Conservation (phyloP, 2,888 invertebrate species). For the Xanthia togata region DNA sequence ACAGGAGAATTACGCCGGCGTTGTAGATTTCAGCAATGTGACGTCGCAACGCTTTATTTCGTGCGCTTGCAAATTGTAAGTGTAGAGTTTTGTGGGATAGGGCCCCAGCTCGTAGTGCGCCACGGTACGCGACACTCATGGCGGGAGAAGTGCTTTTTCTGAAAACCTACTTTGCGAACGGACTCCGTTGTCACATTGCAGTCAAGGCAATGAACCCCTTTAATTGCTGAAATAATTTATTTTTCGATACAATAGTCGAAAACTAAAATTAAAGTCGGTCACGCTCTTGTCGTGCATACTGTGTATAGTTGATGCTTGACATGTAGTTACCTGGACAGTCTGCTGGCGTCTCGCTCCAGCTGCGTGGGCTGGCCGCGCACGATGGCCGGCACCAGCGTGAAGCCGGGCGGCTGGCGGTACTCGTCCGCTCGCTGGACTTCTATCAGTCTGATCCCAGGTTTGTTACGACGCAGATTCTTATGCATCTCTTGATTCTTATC, state of each 20-base stretch:
- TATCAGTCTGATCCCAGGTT: slow-evolving; percentile 89
- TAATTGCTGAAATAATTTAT: no score
- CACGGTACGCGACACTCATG: background rate
- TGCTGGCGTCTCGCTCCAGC: slow-evolving; percentile 82
- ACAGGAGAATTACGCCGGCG: background rate
- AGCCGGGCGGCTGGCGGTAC: slow-evolving; percentile 91
- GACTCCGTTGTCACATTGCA: background rate
- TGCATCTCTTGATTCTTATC: slow-evolving; percentile 92
- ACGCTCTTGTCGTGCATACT: background rate
- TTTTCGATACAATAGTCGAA: background rate
- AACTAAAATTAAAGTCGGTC: background rate
- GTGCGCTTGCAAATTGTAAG: background rate
- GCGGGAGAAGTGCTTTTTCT: background rate
- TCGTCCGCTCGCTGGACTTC: slow-evolving; percentile 90
- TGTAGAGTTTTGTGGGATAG: background rate
- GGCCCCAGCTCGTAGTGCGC: no score
- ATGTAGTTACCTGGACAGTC: slow-evolving; percentile 82
- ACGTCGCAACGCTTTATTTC: background rate
- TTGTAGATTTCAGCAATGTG: background rate
- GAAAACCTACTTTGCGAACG: background rate
- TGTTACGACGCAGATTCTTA: slow-evolving; percentile 92
- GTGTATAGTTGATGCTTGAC: background rate
- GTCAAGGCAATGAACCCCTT: background rate
- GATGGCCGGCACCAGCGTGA: slow-evolving; percentile 90
- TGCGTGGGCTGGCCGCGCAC: slow-evolving; percentile 83